Conservation (phyloP, 2,797 vertebrate genomes). For the Coluber constrictor region DNA sequence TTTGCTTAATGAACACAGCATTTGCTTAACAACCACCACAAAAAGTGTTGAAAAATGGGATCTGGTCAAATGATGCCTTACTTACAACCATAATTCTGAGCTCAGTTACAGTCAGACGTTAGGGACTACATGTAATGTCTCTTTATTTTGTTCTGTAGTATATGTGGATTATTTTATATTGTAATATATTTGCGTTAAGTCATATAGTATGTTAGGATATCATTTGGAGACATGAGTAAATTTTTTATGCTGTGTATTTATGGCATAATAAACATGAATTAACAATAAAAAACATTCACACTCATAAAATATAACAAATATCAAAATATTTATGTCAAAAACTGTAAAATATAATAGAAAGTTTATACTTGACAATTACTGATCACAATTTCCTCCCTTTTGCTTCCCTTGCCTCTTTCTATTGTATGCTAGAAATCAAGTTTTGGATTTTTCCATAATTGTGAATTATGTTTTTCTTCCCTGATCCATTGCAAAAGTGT, state of each 20-base stretch:
- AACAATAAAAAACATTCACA: not conserved
- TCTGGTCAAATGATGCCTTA: not conserved
- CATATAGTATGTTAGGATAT: not conserved
- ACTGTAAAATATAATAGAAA: slow-evolving; percentile 39
- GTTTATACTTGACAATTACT: slow-evolving; percentile 36
- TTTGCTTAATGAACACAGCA: not conserved
- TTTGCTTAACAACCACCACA: not conserved
- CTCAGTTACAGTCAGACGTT: not conserved
- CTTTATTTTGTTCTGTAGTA: not conserved
- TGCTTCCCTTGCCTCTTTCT: slow-evolving; percentile 2
- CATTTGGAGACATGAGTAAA: not conserved
- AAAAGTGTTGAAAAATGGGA: not conserved
- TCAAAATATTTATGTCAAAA: slow-evolving; percentile 40
- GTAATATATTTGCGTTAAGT: not conserved
- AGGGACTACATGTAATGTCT: not conserved
- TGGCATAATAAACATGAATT: not conserved
- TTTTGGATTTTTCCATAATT: not conserved
- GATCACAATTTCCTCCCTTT: not conserved
- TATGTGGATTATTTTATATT: not conserved
- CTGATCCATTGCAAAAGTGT: not conserved
- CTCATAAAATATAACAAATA: slow-evolving; percentile 4
- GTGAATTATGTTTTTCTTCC: not conserved
- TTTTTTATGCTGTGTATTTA: not conserved
- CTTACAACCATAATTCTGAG: not conserved
- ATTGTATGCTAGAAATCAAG: slow-evolving; percentile 13